Evolutionary conservation across 2,797 vertebrate species (phyloP).

Genomic region (Alauda arvensis): DNA sequence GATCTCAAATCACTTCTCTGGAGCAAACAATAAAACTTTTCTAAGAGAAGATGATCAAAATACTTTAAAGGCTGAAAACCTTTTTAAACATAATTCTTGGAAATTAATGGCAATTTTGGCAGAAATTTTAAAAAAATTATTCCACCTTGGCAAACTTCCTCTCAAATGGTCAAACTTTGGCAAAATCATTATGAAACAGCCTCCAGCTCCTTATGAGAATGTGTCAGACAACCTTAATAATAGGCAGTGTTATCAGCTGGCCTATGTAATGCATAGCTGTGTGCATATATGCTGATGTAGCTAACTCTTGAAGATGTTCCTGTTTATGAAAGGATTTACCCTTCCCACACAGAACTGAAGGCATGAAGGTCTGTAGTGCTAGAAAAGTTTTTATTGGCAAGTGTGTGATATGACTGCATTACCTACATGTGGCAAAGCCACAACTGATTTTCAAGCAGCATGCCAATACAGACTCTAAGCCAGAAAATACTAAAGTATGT

Average conservation of each 20-base stretch:
- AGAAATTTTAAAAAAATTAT: not conserved
- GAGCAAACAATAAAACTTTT: not conserved
- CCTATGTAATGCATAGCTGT: not conserved
- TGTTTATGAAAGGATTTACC: not conserved
- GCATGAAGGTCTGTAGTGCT: not conserved
- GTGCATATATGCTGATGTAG: not conserved
- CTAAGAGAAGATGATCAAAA: not conserved
- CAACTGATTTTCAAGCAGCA: not conserved
- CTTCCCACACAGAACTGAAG: not conserved
- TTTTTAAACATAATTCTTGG: not conserved
- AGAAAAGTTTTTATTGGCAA: constrained; percentile 17
- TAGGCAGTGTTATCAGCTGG: not conserved
- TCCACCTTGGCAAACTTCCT: not conserved
- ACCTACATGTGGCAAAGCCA: constrained; percentile 27
- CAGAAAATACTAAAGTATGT: not conserved
- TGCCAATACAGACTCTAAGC: not conserved
- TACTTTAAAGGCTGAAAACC: not conserved
- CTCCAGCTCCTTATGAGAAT: not conserved
- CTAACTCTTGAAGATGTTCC: not conserved
- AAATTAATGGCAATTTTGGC: not conserved
- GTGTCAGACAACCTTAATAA: not conserved
- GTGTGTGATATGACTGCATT: not conserved
- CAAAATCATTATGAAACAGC: not conserved
- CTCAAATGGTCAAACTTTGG: not conserved
- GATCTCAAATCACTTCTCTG: not conserved